These are phyloP conservation scores for Cassiopea xamachana DNA, from an alignment of 30 jellyfish, hydroid and myxozoan genomes.

Conservation along the genomic window DNA sequence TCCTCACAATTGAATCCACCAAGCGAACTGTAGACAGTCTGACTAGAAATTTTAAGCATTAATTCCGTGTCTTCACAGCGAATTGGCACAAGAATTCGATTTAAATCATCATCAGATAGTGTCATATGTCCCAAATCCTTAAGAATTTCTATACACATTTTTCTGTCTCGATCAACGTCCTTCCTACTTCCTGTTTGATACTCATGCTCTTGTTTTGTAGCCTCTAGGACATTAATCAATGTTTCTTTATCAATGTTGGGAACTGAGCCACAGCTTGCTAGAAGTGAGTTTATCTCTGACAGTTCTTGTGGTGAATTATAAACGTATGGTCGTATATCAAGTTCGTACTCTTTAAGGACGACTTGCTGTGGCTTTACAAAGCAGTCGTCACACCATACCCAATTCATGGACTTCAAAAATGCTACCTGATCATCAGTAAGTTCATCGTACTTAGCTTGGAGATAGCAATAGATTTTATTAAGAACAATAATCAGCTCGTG, in stretches of 20 bases:
- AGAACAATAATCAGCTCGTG: slow-evolving; percentile 12
- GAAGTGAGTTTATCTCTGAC: background rate
- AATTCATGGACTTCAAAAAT: background rate
- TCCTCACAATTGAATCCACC: background rate
- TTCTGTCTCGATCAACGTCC: background rate
- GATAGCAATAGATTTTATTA: background rate
- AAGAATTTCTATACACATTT: slow-evolving; percentile 5
- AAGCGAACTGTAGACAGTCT: slow-evolving; percentile 45
- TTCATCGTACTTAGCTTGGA: background rate
- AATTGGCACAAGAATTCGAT: slow-evolving; percentile 32
- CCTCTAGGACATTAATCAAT: background rate
- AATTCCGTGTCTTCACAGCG: slow-evolving; percentile 2
- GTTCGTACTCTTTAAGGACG: background rate
- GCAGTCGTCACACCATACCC: slow-evolving; percentile 61
- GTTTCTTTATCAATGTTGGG: background rate
- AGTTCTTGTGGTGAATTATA: slow-evolving; percentile 26
- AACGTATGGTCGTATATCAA: slow-evolving; percentile 39
- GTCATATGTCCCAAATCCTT: background rate
- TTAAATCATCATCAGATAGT: slow-evolving; percentile 6
- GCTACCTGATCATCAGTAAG: background rate
- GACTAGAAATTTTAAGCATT: background rate
- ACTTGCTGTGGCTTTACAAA: slow-evolving; percentile 24
- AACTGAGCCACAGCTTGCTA: background rate
- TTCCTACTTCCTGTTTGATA: background rate
- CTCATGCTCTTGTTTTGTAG: slow-evolving; percentile 7